Conservation (phyloP, 2,888 invertebrate genomes). For the Pteria penguin region DNA sequence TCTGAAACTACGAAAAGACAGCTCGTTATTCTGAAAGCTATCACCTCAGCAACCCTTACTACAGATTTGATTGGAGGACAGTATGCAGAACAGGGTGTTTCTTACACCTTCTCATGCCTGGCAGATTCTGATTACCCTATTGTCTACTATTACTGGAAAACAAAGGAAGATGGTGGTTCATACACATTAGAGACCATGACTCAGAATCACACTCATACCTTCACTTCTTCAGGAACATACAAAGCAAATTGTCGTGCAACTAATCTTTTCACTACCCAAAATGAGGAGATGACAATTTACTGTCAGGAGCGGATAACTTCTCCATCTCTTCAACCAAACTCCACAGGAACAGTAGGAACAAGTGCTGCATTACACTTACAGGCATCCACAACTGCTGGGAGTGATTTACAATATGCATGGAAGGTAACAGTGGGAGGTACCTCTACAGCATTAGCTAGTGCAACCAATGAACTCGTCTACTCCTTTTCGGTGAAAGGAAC, state of each 20-base stretch:
- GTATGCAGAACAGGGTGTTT: conserved; percentile 19
- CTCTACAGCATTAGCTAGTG: not conserved
- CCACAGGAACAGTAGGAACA: conserved; percentile 22
- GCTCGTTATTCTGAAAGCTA: conserved; percentile 24
- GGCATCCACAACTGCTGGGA: conserved; percentile 31
- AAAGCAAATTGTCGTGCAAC: conserved; percentile 36
- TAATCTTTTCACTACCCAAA: conserved; percentile 41
- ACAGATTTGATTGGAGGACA: conserved; percentile 23
- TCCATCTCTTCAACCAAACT: conserved; percentile 42
- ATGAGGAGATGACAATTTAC: conserved; percentile 39
- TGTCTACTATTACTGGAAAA: not conserved
- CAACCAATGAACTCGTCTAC: conserved; percentile 20
- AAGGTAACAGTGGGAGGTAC: conserved; percentile 13
- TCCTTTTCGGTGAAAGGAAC: conserved; percentile 32
- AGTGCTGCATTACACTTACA: conserved; percentile 21
- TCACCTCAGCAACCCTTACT: conserved; percentile 24
- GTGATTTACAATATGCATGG: conserved; percentile 43
- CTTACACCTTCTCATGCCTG: conserved; percentile 14
- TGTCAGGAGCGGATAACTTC: conserved; percentile 48
- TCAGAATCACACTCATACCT: conserved; percentile 27
- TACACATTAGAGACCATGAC: not conserved
- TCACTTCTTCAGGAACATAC: conserved; percentile 39
- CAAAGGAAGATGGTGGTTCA: not conserved
- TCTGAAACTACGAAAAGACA: not conserved
- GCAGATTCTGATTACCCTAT: conserved; percentile 24